Evolutionary conservation across 53 echinoderm and acorn worm genomes (phyloP), one percentile per base, ranked within the genome.

Genomic region (Holothuria leucospilota): DNA sequence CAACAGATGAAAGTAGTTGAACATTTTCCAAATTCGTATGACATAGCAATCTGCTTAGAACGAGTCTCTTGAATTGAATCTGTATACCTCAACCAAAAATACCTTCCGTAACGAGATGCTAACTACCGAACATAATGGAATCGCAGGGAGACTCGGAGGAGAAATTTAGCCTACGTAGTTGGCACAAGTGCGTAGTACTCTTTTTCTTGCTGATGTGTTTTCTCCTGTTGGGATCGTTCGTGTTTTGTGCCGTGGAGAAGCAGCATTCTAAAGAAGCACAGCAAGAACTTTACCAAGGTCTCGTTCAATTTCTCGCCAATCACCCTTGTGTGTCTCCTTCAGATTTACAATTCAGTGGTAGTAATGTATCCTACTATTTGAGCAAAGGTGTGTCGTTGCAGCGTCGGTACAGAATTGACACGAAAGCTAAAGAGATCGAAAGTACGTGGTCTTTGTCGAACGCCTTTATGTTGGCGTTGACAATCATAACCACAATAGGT

Each of bases 401-500:
- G n/a, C 39, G 46, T 6, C 42, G 72, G 39, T 72, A 72, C 46
- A 41, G 72, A 20, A 72, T 72, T 14, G 72, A 72, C 5, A 18
- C 40, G n/a, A 46, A 72, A 23, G 40, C 34, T 23, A 46, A 39
- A 42, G 72, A 72, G 21, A 72, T 39, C 1, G 72, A 72, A 46
- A 38, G 40, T 12, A 72, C 40, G 20, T 72, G 72, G 72, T 41
- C 23, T 46, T 39, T 72, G 49, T 41, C 72, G 12, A 72, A 23
- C 20, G 72, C 72, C 23, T 39, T 39, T 21, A 23, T 72, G 18
- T 72, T 72, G 29, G 29, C 72, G 13, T 46, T 72, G 20, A 72
- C 72, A 18, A 72, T 72, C 42, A 40, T 72, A 14, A 72, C 72
- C 5, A 72, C 72, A 13, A 72, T 72, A 38, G 72, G 72, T 72